Evolutionary conservation across 2,888 invertebrate genomes (phyloP), one percentile per base, ranked within the genome.

Genomic region (Holacanthella duospinosa): DNA sequence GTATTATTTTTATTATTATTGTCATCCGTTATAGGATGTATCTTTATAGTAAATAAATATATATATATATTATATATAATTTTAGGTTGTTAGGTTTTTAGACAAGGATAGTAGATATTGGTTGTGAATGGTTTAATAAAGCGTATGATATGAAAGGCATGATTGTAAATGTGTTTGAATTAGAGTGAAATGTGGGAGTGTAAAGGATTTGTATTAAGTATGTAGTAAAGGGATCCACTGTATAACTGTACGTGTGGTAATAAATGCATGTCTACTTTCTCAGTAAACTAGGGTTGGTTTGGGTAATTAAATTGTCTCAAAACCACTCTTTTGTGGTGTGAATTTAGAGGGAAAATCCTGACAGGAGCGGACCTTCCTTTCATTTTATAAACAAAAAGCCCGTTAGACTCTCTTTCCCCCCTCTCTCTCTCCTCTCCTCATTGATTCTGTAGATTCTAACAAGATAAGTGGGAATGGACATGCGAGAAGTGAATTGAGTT

Each of bases 281-380:
- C 21, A n/a, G 12, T 48, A 21, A 21, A 21, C 21, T 4, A 21
- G 48, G 48, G 19, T 48, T 48, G 48, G 48, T 48, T n/a, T 16
- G 48, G 48, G 48, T 48, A 48, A 48, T 48, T 48, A 48, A 48
- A 48, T 48, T 48, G 48, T 48, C 48, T 21, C 12, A 21, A 48
- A 21, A 48, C 48, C 48, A 48, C 19, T 9, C 19, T 48, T 48
- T 48, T 48, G 48, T 48, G 48, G 48, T 48, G 48, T 48, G 48
- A 48, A 48, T 48, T 48, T 48, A 48, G 21, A 21, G n/a, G 48
- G 4, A 9, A 48, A 48, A 48, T 48, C 48, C 48, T 48, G 48
- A 48, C 48, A 48, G 48, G 48, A 48, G 48, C n/a, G n/a, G n/a
- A n/a, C n/a, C n/a, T n/a, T n/a, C n/a, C n/a, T n/a, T n/a, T n/a